Conservation (phyloP, 2,797 vertebrate genomes). For the Hoplostethus mediterraneus region DNA sequence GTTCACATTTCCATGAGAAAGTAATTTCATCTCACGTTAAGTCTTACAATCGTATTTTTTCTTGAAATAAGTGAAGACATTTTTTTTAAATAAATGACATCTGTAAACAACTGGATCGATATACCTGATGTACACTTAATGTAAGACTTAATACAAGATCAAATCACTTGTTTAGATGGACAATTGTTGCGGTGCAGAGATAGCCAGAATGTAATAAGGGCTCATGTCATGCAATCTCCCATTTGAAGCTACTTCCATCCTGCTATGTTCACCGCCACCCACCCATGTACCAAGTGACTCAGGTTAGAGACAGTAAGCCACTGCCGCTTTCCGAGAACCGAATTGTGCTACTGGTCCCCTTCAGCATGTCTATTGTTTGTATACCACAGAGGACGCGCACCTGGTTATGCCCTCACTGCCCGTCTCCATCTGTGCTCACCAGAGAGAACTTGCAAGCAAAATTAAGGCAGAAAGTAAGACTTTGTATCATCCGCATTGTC, state of each 20-base stretch:
- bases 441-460: conserved; percentile 91
- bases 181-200: conserved; percentile 63
- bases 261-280: conserved; percentile 67
- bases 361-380: conserved; percentile 90
- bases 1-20: neutral
- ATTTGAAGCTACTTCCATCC: conserved; percentile 71
- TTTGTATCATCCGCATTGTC: conserved; percentile 80
- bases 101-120: neutral
- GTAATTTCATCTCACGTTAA: conserved; percentile 22
- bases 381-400: conserved; percentile 89
- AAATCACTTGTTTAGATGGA: conserved; percentile 63
- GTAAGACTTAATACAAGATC: conserved; percentile 27
- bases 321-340: conserved; percentile 73
- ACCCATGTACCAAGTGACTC: conserved; percentile 73
- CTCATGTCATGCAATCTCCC: conserved; percentile 76
- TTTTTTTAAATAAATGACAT: neutral
- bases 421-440: conserved; percentile 90
- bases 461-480: conserved; percentile 91
- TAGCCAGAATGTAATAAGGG: conserved; percentile 66
- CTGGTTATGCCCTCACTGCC: conserved; percentile 91
- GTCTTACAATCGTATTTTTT: neutral
- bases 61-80: too few relatives aligned
- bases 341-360: conserved; percentile 79
- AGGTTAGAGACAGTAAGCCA: conserved; percentile 69
- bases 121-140: conserved; percentile 8